A percentile compares a stretch with the other conserved stretches of the same genome.
Conservation (phyloP, 2,113 vertebrate genomes). For the Ellobius talpinus region DNA sequence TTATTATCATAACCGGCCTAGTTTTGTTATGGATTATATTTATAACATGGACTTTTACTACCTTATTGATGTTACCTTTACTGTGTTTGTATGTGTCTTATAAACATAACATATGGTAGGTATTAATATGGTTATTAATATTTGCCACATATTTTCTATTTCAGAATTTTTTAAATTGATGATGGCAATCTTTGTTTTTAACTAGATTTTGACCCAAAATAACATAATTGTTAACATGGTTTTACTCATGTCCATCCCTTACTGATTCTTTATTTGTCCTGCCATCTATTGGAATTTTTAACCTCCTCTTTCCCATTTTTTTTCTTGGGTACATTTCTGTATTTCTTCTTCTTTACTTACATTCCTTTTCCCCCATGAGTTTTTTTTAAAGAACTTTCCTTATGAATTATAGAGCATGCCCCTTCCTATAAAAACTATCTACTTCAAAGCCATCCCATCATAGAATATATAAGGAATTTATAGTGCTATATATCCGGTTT, state of each 20-base stretch:
- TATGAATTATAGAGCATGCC: background rate
- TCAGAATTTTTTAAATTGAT: background rate
- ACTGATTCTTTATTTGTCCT: background rate
- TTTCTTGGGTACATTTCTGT: background rate
- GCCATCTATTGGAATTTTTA: background rate
- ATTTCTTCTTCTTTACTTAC: background rate
- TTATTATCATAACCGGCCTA: background rate
- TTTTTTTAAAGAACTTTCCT: background rate
- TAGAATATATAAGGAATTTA: background rate
- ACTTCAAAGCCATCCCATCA: background rate
- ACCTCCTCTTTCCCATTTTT: background rate
- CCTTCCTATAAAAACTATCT: background rate
- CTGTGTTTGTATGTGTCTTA: background rate
- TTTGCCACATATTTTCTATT: background rate
- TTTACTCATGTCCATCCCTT: background rate
- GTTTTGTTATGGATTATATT: background rate
- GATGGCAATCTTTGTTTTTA: background rate
- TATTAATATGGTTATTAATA: background rate
- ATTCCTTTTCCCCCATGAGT: background rate
- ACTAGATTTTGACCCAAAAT: background rate
- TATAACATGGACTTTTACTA: background rate
- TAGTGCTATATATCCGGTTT: background rate
- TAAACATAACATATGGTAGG: background rate
- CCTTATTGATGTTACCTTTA: background rate
- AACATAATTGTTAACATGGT: background rate